Conservation (phyloP, 64 coral and sea anemone genomes). For the Pachyseris speciosa region DNA sequence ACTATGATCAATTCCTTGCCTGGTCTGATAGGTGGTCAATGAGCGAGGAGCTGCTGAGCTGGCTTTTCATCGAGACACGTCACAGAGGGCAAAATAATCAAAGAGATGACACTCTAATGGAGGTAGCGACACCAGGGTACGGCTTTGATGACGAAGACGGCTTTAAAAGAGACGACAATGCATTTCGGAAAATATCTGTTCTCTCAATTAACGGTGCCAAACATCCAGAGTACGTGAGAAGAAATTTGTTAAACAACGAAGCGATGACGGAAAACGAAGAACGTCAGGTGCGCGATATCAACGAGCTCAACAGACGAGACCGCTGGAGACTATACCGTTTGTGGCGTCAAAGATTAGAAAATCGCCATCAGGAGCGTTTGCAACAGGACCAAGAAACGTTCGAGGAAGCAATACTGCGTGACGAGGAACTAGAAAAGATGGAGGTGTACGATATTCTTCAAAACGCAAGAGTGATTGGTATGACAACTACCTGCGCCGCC, state of each 20-base stretch:
- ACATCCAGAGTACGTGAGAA: not conserved
- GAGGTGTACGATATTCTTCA: not conserved
- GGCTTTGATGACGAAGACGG: not conserved
- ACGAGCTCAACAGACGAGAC: not conserved
- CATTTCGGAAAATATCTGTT: not conserved
- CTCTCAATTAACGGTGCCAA: not conserved
- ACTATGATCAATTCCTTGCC: not conserved
- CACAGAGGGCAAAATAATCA: not conserved
- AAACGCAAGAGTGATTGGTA: conserved; percentile 64
- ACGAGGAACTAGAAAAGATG: conserved; percentile 27
- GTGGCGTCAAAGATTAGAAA: conserved; percentile 67
- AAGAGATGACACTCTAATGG: not conserved
- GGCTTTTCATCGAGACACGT: conserved; percentile 29
- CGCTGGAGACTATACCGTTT: conserved; percentile 77
- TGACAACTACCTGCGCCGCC: conserved; percentile 90
- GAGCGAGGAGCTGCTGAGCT: conserved; percentile 55
- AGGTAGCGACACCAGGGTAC: not conserved
- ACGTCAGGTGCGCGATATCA: not conserved
- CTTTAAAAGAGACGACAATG: not conserved
- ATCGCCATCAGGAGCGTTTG: not conserved
- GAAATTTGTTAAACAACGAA: not conserved
- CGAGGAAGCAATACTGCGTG: conserved; percentile 4
- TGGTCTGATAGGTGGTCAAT: not conserved
- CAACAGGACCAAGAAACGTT: conserved; percentile 4
- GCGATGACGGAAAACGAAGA: conserved; percentile 13